A percentile compares a stretch with the other conserved stretches of the same genome.
Evolutionary conservation across 2,888 invertebrate genomes (phyloP).

Genomic region (Melitaea athalia): DNA sequence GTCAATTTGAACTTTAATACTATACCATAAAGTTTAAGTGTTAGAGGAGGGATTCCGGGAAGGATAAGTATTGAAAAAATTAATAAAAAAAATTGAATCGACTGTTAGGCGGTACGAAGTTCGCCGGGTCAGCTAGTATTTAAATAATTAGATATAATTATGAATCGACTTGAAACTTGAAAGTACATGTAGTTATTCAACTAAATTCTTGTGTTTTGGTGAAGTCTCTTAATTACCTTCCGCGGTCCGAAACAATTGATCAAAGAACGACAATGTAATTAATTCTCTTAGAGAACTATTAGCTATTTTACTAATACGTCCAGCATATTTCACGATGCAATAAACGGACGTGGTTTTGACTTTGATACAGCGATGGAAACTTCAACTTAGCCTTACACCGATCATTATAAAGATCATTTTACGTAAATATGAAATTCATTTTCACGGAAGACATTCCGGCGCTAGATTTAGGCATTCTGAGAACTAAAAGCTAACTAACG

Average conservation of each 20-base stretch:
- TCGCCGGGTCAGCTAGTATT: too few species aligned
- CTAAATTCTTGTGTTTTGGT: too few species aligned
- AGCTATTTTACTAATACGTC: conserved; percentile 53
- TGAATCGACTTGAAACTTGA: too few species aligned
- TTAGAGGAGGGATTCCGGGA: too few species aligned
- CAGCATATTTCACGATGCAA: conserved; percentile 52
- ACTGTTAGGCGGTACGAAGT: too few species aligned
- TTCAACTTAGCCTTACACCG: conserved; percentile 33
- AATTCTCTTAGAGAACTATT: conserved; percentile 46
- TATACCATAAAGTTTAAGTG: too few species aligned
- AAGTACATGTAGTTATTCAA: too few species aligned
- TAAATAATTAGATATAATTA: too few species aligned
- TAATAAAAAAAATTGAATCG: too few species aligned
- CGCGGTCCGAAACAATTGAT: conserved; percentile 27
- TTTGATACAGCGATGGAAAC: not conserved
- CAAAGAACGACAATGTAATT: conserved; percentile 40
- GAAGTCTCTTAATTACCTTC: too few species aligned
- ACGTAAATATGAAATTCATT: conserved; percentile 42
- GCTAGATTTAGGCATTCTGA: conserved; percentile 61
- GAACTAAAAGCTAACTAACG: conserved; percentile 51
- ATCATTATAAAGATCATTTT: conserved; percentile 42
- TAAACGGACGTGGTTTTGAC: conserved; percentile 47
- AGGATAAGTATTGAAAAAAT: too few species aligned
- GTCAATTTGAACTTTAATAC: too few species aligned
- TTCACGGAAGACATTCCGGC: conserved; percentile 61